Evolutionary conservation across 1,140 invertebrate species (phyloP).

Genomic region (Cylas formicarius): DNA sequence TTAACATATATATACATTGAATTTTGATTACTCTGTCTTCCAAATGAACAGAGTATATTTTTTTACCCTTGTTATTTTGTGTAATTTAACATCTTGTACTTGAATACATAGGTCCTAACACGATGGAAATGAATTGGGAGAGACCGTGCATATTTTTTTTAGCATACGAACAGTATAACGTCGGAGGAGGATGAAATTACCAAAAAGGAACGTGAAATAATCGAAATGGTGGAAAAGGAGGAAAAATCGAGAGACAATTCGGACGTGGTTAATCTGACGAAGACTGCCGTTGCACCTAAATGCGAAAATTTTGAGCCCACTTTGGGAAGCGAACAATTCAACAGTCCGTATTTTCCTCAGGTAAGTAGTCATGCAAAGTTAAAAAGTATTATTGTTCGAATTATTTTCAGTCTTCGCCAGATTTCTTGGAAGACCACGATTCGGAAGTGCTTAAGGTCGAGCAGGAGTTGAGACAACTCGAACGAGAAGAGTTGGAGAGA

Average conservation of each 20-base stretch:
- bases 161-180: conserved; percentile 38
- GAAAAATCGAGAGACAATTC: conserved; percentile 43
- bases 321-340: conserved; percentile 33
- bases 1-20: too few species aligned
- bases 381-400: not conserved
- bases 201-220: conserved; percentile 65
- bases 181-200: conserved; percentile 65
- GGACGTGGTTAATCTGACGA: conserved; percentile 10
- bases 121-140: too few species aligned
- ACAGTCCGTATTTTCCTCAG: conserved; percentile 32
- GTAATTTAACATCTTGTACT: too few species aligned
- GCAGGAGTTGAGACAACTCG: conserved; percentile 63
- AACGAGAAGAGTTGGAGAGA: conserved; percentile 68
- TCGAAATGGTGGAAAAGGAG: conserved; percentile 61
- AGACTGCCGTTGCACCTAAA: not conserved
- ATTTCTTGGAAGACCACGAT: conserved; percentile 35
- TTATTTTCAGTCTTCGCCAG: conserved; percentile 20
- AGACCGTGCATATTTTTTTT: conserved; percentile 16
- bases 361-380: too few species aligned
- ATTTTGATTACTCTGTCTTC: too few species aligned
- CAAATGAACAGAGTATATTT: too few species aligned
- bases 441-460: conserved; percentile 69
- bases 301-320: conserved; percentile 20
- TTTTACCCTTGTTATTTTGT: too few species aligned
- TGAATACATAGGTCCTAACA: too few species aligned